Evolutionary conservation across 35 echinoderm and acorn worm species (phyloP), one percentile per base, ranked within the genome.

Genomic region (Antedon bifida): DNA sequence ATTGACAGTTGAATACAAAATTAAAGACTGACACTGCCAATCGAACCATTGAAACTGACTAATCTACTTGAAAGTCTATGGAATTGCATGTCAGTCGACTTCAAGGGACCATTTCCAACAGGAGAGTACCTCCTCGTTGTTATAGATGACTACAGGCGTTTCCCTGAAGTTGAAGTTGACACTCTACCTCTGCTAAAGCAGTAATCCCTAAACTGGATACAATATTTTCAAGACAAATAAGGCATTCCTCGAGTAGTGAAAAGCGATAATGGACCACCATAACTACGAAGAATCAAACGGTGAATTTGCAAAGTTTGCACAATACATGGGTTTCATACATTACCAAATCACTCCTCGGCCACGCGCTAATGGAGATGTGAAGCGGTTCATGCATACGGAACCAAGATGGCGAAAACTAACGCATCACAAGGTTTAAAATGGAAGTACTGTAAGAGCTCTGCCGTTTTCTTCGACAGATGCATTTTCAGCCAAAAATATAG

Each of bases 231-330:
- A 46, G 38, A 29, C 90, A n/a, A n/a, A n/a, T n/a, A 87, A 64
- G 92, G 88, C 35, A 82, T 90, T 74, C 92, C 88, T 35, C 42
- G 79, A 77, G 73, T 86, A 28, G 82, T 95, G 36, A 86, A 86
- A 33, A 77, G 77, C 19, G 92, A 96, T 77, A 96, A 95, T 74
- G 88, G 88, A 32, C 92, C 92, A 64, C 92, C 92, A 89, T 73
- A 82, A 88, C 33, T 42, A 42, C 14, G 38, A 14, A 42, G 38
- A 42, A 42, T 42, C 38, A 42, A 44, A 44, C 39, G 51, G 51
- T 23, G 51, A 64, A 16, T 64, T 64, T 64, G 51, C 51, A 2
- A 64, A 64, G 26, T 64, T 64, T 64, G 51, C 51, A 7, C 9
- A 64, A 64, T 26, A 64, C 26, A 8, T 64, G 9, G 51, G 51